These are phyloP conservation scores for Tetropium fuscum DNA, from an alignment of 2,888 invertebrate species.

Conservation along the genomic window DNA sequence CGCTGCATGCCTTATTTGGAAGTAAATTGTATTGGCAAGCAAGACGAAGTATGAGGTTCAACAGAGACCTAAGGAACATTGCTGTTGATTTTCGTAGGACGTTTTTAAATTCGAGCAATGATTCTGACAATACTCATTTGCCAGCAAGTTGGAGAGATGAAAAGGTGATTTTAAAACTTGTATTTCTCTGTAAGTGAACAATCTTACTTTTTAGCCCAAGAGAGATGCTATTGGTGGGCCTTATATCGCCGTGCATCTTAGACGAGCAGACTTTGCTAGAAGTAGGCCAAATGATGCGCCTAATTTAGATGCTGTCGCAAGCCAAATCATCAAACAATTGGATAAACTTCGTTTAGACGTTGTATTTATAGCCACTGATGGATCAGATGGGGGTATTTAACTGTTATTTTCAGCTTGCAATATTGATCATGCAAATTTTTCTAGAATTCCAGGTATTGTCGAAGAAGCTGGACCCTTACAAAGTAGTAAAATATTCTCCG, in stretches of 20 bases:
- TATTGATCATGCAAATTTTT: slow-evolving; percentile 33
- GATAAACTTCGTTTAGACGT: slow-evolving; percentile 70
- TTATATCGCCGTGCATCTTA: slow-evolving; percentile 87
- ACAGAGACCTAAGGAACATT: slow-evolving; percentile 72
- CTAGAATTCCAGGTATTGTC: slow-evolving; percentile 69
- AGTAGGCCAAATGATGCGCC: slow-evolving; percentile 83
- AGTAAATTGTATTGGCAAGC: slow-evolving; percentile 86
- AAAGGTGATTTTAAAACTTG: slow-evolving; percentile 61
- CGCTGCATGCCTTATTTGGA: slow-evolving; percentile 90
- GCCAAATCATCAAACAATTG: slow-evolving; percentile 76
- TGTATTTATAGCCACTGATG: slow-evolving; percentile 91
- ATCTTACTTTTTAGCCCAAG: slow-evolving; percentile 58
- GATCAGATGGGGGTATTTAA: slow-evolving; percentile 68
- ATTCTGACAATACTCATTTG: slow-evolving; percentile 70
- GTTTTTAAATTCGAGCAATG: slow-evolving; percentile 74
- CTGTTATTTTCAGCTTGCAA: not conserved
- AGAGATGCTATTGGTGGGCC: slow-evolving; percentile 73
- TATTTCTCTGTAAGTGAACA: not conserved
- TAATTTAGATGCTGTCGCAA: slow-evolving; percentile 79
- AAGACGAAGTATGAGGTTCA: slow-evolving; percentile 92
- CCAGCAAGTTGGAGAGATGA: slow-evolving; percentile 74
- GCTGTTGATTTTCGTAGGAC: slow-evolving; percentile 76
- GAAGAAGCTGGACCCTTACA: slow-evolving; percentile 61
- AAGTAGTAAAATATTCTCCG: slow-evolving; percentile 65
- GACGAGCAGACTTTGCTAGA: slow-evolving; percentile 88